A percentile compares a stretch with the other conserved stretches of the same genome.
phyloP scores from a whole-genome alignment of 2,888 invertebrate species.

The Anthophora plumipes region DNA sequence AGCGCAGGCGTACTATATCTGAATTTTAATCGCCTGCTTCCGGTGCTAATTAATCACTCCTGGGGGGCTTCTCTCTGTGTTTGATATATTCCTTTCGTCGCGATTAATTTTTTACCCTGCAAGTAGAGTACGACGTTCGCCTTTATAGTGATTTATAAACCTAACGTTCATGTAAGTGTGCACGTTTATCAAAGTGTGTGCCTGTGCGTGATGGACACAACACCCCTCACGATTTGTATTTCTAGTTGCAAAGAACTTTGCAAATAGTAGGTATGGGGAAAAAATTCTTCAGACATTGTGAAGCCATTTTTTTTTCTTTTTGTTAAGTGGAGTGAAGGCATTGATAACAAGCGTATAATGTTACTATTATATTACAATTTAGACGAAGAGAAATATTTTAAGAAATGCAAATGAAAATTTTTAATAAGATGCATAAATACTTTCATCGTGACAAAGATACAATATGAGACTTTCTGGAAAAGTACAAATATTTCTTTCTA shows the following conservation, averaged over 20 bases:
- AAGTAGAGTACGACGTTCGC: slow-evolving; percentile 31
- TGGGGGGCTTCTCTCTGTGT: slow-evolving; percentile 30
- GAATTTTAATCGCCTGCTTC: slow-evolving; percentile 72
- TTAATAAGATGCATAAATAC: no score
- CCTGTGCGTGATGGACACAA: slow-evolving; percentile 11
- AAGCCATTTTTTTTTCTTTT: slow-evolving; percentile 12
- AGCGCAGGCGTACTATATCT: slow-evolving; percentile 56
- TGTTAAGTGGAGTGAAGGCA: neutral
- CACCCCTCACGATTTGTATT: slow-evolving; percentile 4
- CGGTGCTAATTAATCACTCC: slow-evolving; percentile 71
- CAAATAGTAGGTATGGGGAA: neutral
- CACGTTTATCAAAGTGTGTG: neutral
- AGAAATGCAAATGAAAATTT: no score
- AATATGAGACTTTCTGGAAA: no score
- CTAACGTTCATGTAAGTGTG: neutral
- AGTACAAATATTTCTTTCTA: no score
- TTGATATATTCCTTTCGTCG: slow-evolving; percentile 52
- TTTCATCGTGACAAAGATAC: no score
- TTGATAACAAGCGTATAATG: no score
- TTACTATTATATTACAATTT: no score
- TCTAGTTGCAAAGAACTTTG: neutral
- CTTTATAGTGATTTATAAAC: slow-evolving; percentile 47
- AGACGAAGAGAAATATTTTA: no score
- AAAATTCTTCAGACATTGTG: slow-evolving; percentile 1
- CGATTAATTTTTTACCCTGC: slow-evolving; percentile 62